Evolutionary conservation across 2,888 invertebrate species (phyloP), one percentile per base, ranked within the genome.

Genomic region (Eupithecia dodoneata): DNA sequence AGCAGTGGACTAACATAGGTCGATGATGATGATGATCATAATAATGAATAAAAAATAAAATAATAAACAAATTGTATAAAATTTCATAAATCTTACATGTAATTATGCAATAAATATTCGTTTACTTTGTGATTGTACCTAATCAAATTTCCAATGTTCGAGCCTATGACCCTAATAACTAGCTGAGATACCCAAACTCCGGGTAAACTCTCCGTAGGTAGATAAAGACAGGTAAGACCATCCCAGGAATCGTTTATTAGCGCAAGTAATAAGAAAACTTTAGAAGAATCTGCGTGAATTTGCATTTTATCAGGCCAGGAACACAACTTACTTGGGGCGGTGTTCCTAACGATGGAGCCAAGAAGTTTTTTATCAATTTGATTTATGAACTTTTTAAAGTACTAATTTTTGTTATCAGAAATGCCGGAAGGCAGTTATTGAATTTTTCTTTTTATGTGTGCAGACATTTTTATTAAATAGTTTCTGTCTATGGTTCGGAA

Each of bases 211-310:
- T n/a, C 42, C 67, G 59, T 41, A 63, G 59, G 41, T 72, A 76
- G 77, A 70, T 74, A 74, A 59, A 44, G 76, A 76, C 71, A 74
- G 74, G 74, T 74, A 76, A 76, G 65, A 74, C 67, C 76, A 69
- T 65, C 86, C 81, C 82, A 79, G 80, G 83, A 85, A 92, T 90
- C 92, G 90, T 94, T 94, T 93, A 93, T 93, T 93, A 93, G 91
- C 91, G 89, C 87, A 82, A 88, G 93, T 92, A 94, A 94, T 93
- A 93, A 93, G 93, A 93, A 93, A 94, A 94, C 92, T 94, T 93
- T 88, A 86, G 91, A 88, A 87, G 89, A 94, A 93, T 93, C 92
- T 92, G 89, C 83, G 88, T 80, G 85, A 92, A 94, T 94, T 94
- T 94, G 93, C 93, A 94, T 94, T 93, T 94, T 93, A 94, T 93